Evolutionary conservation across 2,797 vertebrate species (phyloP).

Genomic region (Calcarius lapponicus): DNA sequence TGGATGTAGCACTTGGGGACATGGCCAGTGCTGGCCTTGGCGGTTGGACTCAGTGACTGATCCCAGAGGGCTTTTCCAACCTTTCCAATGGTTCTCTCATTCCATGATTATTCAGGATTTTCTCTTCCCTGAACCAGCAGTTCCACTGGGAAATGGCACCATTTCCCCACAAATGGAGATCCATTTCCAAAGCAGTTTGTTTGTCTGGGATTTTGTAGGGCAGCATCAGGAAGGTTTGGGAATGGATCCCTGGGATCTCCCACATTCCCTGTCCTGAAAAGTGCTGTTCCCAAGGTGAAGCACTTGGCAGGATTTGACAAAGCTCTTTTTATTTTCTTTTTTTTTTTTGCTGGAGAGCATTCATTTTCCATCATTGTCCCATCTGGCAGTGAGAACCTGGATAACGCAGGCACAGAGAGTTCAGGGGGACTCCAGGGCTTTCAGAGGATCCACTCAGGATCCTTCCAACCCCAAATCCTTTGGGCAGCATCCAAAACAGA

Average conservation of each 20-base stretch:
- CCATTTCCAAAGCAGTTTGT: not conserved
- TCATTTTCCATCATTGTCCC: not conserved
- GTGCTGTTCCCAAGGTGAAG: not conserved
- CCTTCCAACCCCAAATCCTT: not conserved
- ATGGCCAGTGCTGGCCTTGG: not conserved
- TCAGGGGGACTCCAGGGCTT: not conserved
- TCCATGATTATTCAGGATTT: not conserved
- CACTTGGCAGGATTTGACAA: not conserved
- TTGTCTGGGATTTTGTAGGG: not conserved
- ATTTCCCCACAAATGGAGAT: not conserved
- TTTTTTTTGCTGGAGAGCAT: not conserved
- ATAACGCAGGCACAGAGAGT: rapidly evolving
- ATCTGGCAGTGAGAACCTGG: not conserved
- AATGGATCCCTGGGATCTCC: not conserved
- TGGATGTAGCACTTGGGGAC: not conserved
- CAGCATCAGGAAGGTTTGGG: not conserved
- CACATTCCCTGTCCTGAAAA: not conserved
- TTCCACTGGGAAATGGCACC: not conserved
- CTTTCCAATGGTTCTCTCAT: not conserved
- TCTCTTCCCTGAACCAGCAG: not conserved
- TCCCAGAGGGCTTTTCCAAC: not conserved
- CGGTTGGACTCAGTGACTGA: not conserved
- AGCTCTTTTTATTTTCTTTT: not conserved
- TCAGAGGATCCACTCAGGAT: not conserved
- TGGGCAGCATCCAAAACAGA: not conserved